Evolutionary conservation across 1,140 invertebrate species (phyloP).

Genomic region (Dolichoris vasculosae): DNA sequence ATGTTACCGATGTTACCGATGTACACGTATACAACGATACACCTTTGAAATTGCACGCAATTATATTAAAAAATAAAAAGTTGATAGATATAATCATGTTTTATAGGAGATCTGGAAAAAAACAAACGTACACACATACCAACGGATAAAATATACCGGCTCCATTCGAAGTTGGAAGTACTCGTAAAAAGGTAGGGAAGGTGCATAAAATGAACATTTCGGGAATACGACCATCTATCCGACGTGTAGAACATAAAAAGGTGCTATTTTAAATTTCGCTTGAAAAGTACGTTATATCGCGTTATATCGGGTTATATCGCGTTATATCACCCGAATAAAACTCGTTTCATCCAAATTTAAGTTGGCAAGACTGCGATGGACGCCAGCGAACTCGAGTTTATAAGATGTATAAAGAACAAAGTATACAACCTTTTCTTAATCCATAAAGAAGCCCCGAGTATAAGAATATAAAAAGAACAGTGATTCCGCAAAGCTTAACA

Average conservation of each 20-base stretch:
- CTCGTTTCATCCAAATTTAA: conserved; percentile 5
- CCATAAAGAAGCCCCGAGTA: not conserved
- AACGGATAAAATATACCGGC: not conserved
- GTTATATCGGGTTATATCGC: too few relatives aligned
- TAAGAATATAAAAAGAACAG: not conserved
- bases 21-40: not conserved
- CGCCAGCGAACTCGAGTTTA: not conserved
- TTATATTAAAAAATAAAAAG: not conserved
- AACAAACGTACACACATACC: not conserved
- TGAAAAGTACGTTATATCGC: conserved; percentile 14
- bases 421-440: not conserved
- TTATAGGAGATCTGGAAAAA: not conserved
- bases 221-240: conserved; percentile 5
- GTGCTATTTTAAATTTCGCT: conserved; percentile 12
- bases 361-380: not conserved
- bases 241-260: conserved; percentile 22
- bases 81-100: not conserved
- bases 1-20: too few relatives aligned
- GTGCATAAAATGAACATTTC: conserved; percentile 22
- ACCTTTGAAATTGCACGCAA: not conserved
- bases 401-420: not conserved
- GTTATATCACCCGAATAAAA: conserved; percentile 14
- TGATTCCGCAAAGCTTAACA: not conserved
- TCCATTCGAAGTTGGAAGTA: conserved; percentile 14
- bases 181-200: conserved; percentile 3